A percentile compares a stretch with the other conserved stretches of the same genome.
phyloP scores from a whole-genome alignment of 2,888 invertebrate species.

The Halictus quadricinctus region DNA sequence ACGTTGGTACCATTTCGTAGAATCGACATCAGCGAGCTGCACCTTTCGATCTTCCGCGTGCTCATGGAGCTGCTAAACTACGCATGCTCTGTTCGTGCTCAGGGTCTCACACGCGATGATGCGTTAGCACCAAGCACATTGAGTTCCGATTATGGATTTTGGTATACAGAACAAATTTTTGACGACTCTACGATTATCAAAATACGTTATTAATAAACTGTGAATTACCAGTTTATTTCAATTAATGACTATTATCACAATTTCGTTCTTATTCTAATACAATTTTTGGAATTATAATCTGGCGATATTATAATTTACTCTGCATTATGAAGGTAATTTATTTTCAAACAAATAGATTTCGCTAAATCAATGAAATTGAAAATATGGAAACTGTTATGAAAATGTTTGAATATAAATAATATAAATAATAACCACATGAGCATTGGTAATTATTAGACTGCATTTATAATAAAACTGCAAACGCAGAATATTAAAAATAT shows the following conservation, averaged over 20 bases:
- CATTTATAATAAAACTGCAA: no score
- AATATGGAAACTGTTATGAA: not conserved
- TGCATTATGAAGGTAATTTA: not conserved
- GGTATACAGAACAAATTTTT: not conserved
- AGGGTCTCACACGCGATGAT: conserved; percentile 35
- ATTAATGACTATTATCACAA: not conserved
- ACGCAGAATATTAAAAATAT: no score
- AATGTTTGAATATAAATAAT: not conserved
- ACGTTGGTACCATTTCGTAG: conserved; percentile 35
- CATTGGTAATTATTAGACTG: not conserved
- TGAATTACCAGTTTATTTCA: not conserved
- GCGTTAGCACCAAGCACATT: conserved; percentile 35
- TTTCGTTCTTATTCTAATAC: not conserved
- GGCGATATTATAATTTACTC: not conserved
- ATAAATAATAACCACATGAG: not conserved
- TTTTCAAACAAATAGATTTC: not conserved
- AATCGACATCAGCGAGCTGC: conserved; percentile 21
- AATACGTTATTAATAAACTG: not conserved
- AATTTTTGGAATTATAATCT: not conserved
- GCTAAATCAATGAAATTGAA: not conserved
- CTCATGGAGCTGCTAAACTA: not conserved
- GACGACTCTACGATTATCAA: not conserved
- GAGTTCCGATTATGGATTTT: conserved; percentile 44
- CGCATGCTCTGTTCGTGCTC: conserved; percentile 44
- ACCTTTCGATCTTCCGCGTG: conserved; percentile 49